These are phyloP conservation scores for Pelodytes ibericus DNA, from an alignment of 2,797 vertebrate species.

Conservation along the genomic window DNA sequence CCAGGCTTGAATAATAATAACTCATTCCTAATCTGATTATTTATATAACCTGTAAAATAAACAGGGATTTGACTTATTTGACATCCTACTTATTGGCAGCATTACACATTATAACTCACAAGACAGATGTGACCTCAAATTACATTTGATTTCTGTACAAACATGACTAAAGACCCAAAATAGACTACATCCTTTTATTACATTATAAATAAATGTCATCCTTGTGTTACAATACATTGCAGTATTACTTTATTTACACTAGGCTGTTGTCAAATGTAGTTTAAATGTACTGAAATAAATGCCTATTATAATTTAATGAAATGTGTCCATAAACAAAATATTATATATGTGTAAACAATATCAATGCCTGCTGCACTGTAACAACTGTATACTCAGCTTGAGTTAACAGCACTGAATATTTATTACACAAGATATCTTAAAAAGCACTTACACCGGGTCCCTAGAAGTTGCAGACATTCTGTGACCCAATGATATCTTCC, in stretches of 20 bases:
- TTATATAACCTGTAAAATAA: not conserved
- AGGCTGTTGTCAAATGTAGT: too few relatives aligned
- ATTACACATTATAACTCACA: not conserved
- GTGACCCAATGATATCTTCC: slow-evolving; percentile 13
- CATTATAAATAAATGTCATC: not conserved
- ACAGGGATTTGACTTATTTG: not conserved
- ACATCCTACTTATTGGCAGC: not conserved
- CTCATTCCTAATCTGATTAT: not conserved
- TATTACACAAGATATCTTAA: too few relatives aligned
- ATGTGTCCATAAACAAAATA: too few relatives aligned
- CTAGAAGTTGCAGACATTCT: slow-evolving; percentile 31
- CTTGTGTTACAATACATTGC: not conserved
- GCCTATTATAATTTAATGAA: too few relatives aligned
- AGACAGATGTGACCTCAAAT: not conserved
- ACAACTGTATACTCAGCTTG: too few relatives aligned
- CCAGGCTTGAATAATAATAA: not conserved
- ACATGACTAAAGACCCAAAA: not conserved
- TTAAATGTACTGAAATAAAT: too few relatives aligned
- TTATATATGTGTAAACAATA: too few relatives aligned
- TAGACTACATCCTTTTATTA: not conserved
- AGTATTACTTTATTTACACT: not conserved
- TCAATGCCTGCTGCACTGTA: too few relatives aligned
- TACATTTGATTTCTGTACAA: not conserved
- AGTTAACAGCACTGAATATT: too few relatives aligned
- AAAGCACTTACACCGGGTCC: slow-evolving; percentile 28